Evolutionary conservation across 2,888 invertebrate species (phyloP), one percentile per base, ranked within the genome.

Genomic region (Hypolimnas misippus): DNA sequence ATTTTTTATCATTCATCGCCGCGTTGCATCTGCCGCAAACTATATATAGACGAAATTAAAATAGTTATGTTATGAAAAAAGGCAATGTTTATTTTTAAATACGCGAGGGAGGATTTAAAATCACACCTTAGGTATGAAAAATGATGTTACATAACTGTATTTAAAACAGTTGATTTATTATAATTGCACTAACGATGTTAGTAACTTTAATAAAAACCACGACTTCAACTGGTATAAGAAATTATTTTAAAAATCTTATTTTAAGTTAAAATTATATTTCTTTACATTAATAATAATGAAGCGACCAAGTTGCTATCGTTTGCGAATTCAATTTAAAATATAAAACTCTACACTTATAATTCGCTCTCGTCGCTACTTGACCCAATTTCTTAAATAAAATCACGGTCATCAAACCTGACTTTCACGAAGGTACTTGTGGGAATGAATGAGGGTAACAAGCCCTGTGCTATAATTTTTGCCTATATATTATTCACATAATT

Each of bases 71-170:
- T 68, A 76, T 77, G 79, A 83, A 60, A 83, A 79, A 82, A 73
- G 69, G 63, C 58, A 65, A 55, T 57, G 62, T 62, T 71, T 86
- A 85, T 86, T 84, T 83, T 83, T 79, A 78, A 76, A 71, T 67
- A 69, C 67, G 70, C 71, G 73, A 75, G 83, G 84, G 82, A 62
- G 62, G 31, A 31, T 44, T n/a, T 38, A 1, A 40, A 57, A 49
- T 57, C 40, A 57, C 35, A 33, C 49, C 49, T 49, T 51, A 8
- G 5, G 14, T 53, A 25, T 44, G 42, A 50, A 50, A 55, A 55
- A 12, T 16, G 1, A 25, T 25, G 29, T 60, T 38, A 21, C 25
- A 49, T 21, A 49, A 49, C 54, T 50, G 1, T 50, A 19, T 55
- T 19, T 29, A 31, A 4, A 12, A 31, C 33, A 19, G 35, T 46